These are phyloP conservation scores for Eilema caniola DNA, from an alignment of 2,888 invertebrate species.

Conservation along the genomic window DNA sequence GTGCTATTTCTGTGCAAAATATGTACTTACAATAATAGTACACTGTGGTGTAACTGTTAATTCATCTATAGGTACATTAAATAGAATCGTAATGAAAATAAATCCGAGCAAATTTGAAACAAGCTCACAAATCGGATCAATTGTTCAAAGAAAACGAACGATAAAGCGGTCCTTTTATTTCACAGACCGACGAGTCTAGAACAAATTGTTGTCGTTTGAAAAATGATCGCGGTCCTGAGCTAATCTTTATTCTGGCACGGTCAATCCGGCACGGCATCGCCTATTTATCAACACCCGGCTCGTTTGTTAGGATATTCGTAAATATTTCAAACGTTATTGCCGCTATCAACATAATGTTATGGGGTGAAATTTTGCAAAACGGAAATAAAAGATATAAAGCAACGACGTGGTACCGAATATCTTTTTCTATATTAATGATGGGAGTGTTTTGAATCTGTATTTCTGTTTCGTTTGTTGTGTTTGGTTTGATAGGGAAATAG, in stretches of 20 bases:
- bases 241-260: conserved; percentile 78
- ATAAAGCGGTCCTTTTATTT: conserved; percentile 20
- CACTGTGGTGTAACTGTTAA: too few species aligned
- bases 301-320: conserved; percentile 85
- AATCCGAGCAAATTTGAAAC: background rate
- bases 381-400: conserved; percentile 84
- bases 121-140: conserved; percentile 8
- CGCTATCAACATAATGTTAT: conserved; percentile 86
- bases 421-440: conserved; percentile 75
- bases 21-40: background rate
- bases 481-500: conserved; percentile 18
- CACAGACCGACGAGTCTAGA: conserved; percentile 35
- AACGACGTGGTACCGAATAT: conserved; percentile 71
- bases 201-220: conserved; percentile 57
- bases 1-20: conserved; percentile 3
- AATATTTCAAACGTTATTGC: conserved; percentile 86
- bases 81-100: background rate
- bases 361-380: conserved; percentile 84
- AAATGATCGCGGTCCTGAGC: conserved; percentile 57
- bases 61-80: background rate
- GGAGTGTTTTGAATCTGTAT: conserved; percentile 34
- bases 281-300: conserved; percentile 79
- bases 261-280: conserved; percentile 76
- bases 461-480: conserved; percentile 37
- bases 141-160: conserved; percentile 13